A percentile compares a stretch with the other conserved stretches of the same genome.
These are phyloP conservation scores for Brachycybe producta DNA, from an alignment of 2,888 invertebrate species.

Conservation along the genomic window DNA sequence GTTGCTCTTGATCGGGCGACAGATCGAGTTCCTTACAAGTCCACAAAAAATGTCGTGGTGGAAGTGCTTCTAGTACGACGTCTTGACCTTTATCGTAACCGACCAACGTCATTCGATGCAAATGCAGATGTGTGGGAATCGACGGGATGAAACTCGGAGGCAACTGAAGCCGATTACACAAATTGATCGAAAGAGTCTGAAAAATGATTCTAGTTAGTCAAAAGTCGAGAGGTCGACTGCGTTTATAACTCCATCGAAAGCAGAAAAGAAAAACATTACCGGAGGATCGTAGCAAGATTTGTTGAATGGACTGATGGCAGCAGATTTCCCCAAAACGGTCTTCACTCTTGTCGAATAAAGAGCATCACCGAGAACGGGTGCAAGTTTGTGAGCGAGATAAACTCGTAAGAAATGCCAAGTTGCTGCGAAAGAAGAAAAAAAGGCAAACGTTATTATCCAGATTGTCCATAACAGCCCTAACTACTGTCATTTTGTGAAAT, in stretches of 20 bases:
- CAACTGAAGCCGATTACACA: constrained; percentile 23
- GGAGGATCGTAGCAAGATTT: constrained; percentile 22
- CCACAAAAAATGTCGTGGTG: constrained; percentile 22
- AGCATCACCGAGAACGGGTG: constrained; percentile 36
- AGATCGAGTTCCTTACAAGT: constrained; percentile 1
- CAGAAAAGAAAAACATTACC: no score
- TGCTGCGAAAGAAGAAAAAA: constrained; percentile 5
- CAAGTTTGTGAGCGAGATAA: constrained; percentile 31
- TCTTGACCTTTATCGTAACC: constrained; percentile 24
- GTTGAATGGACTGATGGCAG: constrained; percentile 30
- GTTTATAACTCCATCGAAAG: neutral
- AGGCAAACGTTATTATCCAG: neutral
- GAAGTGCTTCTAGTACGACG: constrained; percentile 31
- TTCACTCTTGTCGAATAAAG: constrained; percentile 31
- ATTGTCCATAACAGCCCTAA: no score
- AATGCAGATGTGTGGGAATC: constrained; percentile 33
- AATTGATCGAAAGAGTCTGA: constrained; percentile 19
- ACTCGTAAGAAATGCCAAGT: constrained; percentile 33
- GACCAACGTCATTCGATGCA: constrained; percentile 27
- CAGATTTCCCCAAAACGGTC: constrained; percentile 29
- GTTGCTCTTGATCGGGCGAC: neutral
- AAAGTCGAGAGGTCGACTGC: neutral
- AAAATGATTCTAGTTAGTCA: neutral
- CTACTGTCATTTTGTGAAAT: no score
- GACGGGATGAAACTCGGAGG: neutral